Base-by-base conservation (phyloP, 2,113 vertebrate species). In the Psephotus haematonotus region DNA sequence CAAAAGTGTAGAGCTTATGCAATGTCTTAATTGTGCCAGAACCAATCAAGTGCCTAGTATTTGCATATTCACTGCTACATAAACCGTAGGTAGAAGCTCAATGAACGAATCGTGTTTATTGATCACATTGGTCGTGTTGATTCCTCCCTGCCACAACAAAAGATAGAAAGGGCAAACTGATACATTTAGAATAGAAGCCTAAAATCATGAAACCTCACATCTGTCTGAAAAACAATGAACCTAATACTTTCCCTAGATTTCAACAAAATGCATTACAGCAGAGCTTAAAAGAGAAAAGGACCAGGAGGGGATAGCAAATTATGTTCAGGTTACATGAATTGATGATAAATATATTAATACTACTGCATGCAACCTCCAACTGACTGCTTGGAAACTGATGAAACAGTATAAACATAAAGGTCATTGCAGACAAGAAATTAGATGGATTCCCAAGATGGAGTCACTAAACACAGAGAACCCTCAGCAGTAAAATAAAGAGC, bases 401-500 rank as follows among this genome's bases (percentile, higher is more conserved):
- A 86, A 96, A 93, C 53, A 24, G 90, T 91, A 82, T 75, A 93
- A 95, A 94, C 29, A 68, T 50, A 86, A 81, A 93, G 85, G 85
- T 90, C 76, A 80, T 16, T 75, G 71, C 43, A 88, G 43, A 24
- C 69, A 69, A 50, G 80, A 95, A 95, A 76, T 77, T 44, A 96
- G 52, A 53, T 91, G 55, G 92, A 82, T 70, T 95, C 57, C 65
- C 93, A 46, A 68, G 47, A 69, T 28, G 7, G 14, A 96, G 79
- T 29, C 78, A 46, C 93, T 68, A 90, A 90, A 95, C 93, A 90
- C 28, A 85, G 74, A 78, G 13, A 86, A 62, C 19, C 15, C 91
- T 92, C 92, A 44, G 79, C 55, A 92, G 90, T 78, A 92, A 93
- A 94, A 95, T 92, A 88, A 94, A 94, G 41, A 94, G 29, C 31